Conservation (phyloP, 2,113 vertebrate genomes). For the Redunca redunca region DNA sequence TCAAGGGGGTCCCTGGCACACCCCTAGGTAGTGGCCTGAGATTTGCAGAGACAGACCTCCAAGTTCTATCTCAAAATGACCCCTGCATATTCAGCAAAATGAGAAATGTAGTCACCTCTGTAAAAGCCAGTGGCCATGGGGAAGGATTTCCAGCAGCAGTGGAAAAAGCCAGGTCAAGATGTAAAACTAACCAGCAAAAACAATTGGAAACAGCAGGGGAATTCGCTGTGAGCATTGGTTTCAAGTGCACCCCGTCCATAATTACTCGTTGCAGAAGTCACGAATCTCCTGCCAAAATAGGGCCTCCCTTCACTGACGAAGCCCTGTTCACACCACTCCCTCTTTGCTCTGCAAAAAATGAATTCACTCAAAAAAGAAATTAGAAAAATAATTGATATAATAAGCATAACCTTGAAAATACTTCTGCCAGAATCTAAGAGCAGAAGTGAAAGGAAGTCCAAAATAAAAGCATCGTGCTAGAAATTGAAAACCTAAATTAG, state of each 20-base stretch:
- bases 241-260: constrained; percentile 25
- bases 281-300: constrained; percentile 59
- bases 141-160: constrained; percentile 19
- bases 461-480: constrained; percentile 27
- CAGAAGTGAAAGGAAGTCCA: constrained; percentile 13
- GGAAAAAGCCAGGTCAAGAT: constrained; percentile 69
- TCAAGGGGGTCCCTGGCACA: not conserved
- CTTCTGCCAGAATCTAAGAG: constrained; percentile 49
- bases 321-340: constrained; percentile 41
- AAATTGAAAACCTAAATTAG: constrained; percentile 27
- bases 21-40: not conserved
- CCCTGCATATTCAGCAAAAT: accelerated
- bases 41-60: not conserved
- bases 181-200: constrained; percentile 42
- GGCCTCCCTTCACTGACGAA: constrained; percentile 37
- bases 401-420: constrained; percentile 62
- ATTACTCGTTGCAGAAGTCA: constrained; percentile 56
- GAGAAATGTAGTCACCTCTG: not conserved
- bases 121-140: accelerated
- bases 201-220: constrained; percentile 65
- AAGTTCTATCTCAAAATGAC: not conserved
- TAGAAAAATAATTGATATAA: constrained; percentile 71
- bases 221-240: constrained; percentile 28
- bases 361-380: constrained; percentile 57
- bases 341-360: constrained; percentile 41